Evolutionary conservation across 2,888 invertebrate genomes (phyloP).

Genomic region (Hirtodrosophila trivittata): DNA sequence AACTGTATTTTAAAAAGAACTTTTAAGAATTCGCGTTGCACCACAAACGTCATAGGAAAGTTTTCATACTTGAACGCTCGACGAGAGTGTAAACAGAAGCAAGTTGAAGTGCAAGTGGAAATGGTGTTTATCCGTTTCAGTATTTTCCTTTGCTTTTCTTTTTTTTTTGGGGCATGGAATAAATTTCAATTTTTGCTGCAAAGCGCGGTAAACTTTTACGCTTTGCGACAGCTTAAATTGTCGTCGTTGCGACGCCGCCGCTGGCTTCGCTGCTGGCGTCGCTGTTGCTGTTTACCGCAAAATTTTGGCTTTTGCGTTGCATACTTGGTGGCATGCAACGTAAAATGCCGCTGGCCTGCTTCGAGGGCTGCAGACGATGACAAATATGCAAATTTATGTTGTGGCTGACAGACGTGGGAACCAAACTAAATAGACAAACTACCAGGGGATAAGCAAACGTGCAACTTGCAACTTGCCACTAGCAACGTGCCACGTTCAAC

Average conservation of each 20-base stretch:
- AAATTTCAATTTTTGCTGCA: conserved; percentile 73
- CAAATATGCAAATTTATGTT: conserved; percentile 78
- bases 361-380: conserved; percentile 54
- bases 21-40: conserved; percentile 1
- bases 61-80: conserved; percentile 27
- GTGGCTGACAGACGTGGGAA: conserved; percentile 59
- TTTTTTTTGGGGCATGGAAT: conserved; percentile 51
- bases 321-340: conserved; percentile 42
- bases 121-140: conserved; percentile 68
- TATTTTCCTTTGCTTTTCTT: conserved; percentile 59
- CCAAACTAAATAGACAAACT: conserved; percentile 42
- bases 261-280: conserved; percentile 22
- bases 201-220: conserved; percentile 48
- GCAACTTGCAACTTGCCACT: background rate
- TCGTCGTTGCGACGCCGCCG: conserved; percentile 58
- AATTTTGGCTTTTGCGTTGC: conserved; percentile 72
- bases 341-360: conserved; percentile 14
- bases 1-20: background rate
- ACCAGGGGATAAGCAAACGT: conserved; percentile 2
- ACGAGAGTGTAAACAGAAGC: conserved; percentile 44
- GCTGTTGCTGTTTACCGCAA: conserved; percentile 67
- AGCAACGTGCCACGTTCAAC: conserved; percentile 1
- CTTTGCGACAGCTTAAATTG: conserved; percentile 68
- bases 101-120: conserved; percentile 69
- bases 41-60: conserved; percentile 25